Evolutionary conservation across 2,113 vertebrate genomes (phyloP).

Genomic region (Theristicus caerulescens): DNA sequence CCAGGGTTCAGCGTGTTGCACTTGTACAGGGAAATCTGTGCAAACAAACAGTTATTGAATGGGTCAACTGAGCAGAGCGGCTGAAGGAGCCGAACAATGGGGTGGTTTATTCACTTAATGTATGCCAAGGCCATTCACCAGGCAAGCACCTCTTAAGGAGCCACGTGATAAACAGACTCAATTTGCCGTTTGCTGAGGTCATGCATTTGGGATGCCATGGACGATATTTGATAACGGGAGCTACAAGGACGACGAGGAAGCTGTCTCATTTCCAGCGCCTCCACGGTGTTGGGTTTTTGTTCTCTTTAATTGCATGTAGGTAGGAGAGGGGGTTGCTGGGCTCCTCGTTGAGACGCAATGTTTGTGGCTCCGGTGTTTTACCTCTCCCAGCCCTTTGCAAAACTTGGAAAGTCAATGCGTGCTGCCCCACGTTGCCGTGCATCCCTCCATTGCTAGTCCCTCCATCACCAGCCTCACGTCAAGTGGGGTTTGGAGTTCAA

Average conservation of each 20-base stretch:
- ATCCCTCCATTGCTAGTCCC: background rate
- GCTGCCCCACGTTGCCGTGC: rapidly evolving
- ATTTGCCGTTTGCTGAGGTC: background rate
- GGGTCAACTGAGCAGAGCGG: slow-evolving; percentile 49
- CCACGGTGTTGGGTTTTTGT: background rate
- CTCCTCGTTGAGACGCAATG: background rate
- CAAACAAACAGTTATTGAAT: slow-evolving; percentile 61
- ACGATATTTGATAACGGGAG: background rate
- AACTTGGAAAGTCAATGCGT: background rate
- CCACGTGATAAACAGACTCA: slow-evolving; percentile 6
- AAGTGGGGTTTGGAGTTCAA: background rate
- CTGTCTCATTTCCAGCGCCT: background rate
- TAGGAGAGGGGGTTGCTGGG: background rate
- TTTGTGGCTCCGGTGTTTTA: background rate
- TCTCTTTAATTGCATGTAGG: background rate
- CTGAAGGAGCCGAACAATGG: slow-evolving; percentile 56
- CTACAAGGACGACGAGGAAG: background rate
- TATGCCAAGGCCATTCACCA: slow-evolving; percentile 62
- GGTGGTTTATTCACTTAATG: slow-evolving; percentile 42
- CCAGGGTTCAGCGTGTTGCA: slow-evolving; percentile 43
- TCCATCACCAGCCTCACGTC: rapidly evolving
- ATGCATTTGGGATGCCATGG: background rate
- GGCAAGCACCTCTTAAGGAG: slow-evolving; percentile 44
- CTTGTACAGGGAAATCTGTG: slow-evolving; percentile 48
- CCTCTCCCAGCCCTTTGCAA: background rate